Percentiles rank a stretch among this genome's conserved stretches.
phyloP scores from a whole-genome alignment of 1,140 invertebrate genomes.

The Drosophila quadrilineata region DNA sequence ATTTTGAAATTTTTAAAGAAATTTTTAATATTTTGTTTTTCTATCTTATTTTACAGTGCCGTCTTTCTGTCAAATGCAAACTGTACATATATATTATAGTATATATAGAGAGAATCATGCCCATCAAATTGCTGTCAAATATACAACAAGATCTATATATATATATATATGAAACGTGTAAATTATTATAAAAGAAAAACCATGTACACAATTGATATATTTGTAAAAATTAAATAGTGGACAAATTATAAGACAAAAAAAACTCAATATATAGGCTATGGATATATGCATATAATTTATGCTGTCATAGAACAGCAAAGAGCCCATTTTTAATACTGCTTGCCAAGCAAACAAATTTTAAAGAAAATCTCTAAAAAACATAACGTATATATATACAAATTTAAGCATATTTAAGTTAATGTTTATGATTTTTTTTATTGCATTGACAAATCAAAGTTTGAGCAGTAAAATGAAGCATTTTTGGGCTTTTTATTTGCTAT shows the following conservation, averaged over 20 bases:
- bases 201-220: constrained; percentile 19
- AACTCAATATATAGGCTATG: constrained; percentile 14
- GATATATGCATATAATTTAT: constrained; percentile 12
- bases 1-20: no score
- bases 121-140: constrained; percentile 56
- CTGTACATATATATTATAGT: constrained; percentile 31
- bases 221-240: no score
- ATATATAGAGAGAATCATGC: constrained; percentile 43
- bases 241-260: constrained; percentile 24
- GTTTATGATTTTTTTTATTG: constrained; percentile 20
- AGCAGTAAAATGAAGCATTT: no score
- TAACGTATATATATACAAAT: background rate
- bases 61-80: constrained; percentile 39
- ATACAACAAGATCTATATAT: constrained; percentile 54
- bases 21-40: no score
- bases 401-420: constrained; percentile 4
- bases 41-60: constrained; percentile 32
- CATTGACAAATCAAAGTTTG: constrained; percentile 69
- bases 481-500: no score
- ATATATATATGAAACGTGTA: constrained; percentile 56
- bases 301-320: constrained; percentile 34
- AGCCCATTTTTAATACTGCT: constrained; percentile 58
- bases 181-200: no score
- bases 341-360: constrained; percentile 51
- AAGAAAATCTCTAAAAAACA: constrained; percentile 3